phyloP scores from a whole-genome alignment of 2,888 invertebrate species.

The Chydorus sphaericus region DNA sequence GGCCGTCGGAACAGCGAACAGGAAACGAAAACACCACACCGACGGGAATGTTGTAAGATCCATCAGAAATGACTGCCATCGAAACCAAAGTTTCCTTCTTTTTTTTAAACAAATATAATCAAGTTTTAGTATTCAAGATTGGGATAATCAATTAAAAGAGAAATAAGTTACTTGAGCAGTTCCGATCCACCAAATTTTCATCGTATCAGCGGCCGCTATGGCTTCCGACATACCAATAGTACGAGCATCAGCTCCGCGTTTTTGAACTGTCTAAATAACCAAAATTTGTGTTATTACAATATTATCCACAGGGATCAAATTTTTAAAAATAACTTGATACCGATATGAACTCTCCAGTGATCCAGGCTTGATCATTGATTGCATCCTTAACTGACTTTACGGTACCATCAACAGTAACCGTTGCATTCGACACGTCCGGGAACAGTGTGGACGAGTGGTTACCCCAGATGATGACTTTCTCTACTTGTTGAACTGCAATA shows the following conservation, averaged over 20 bases:
- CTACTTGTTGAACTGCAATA: conserved; percentile 51
- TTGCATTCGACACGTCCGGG: conserved; percentile 73
- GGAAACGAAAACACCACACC: conserved; percentile 94
- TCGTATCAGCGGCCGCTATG: conserved; percentile 95
- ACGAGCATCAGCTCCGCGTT: conserved; percentile 88
- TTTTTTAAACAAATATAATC: too few species aligned
- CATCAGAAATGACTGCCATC: conserved; percentile 94
- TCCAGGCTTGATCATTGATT: conserved; percentile 64
- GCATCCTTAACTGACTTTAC: conserved; percentile 47
- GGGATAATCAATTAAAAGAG: background rate
- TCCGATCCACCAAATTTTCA: conserved; percentile 91
- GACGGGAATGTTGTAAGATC: conserved; percentile 78
- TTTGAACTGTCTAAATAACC: conserved; percentile 63
- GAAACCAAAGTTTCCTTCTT: conserved; percentile 58
- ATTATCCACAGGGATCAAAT: too few species aligned
- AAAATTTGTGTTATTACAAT: too few species aligned
- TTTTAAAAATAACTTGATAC: too few species aligned
- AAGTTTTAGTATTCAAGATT: background rate
- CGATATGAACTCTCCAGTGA: conserved; percentile 64
- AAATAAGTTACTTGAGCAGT: conserved; percentile 36
- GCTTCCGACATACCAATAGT: conserved; percentile 98
- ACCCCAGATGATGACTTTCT: conserved; percentile 95
- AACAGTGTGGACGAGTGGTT: conserved; percentile 98
- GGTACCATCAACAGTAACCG: conserved; percentile 36
- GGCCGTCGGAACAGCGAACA: conserved; percentile 58